A percentile compares a stretch with the other conserved stretches of the same genome.
These are phyloP conservation scores for Botia almorhae DNA, from an alignment of 2,797 vertebrate species.

Conservation along the genomic window DNA sequence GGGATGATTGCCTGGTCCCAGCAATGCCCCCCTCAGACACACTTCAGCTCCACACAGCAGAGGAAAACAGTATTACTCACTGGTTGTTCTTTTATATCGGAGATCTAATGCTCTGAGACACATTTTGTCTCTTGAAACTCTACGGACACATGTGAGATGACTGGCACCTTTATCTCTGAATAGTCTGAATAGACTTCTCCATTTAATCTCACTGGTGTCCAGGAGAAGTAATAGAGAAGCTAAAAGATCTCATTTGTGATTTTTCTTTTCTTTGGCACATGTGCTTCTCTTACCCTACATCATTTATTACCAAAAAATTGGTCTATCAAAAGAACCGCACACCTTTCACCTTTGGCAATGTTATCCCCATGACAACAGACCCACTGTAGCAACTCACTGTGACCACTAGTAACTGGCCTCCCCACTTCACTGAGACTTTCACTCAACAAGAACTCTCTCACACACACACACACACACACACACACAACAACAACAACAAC, in stretches of 20 bases:
- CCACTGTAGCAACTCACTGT: background rate
- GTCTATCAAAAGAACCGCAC: background rate
- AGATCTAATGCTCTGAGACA: background rate
- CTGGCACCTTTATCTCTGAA: background rate
- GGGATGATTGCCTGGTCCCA: background rate
- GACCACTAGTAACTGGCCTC: background rate
- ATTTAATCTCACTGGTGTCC: background rate
- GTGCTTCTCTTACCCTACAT: background rate
- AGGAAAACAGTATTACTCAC: background rate
- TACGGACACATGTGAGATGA: background rate
- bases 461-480: conserved; percentile 1
- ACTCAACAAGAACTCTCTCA: background rate
- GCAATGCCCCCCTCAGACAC: background rate
- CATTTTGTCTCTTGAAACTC: background rate
- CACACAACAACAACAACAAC: conserved; percentile 1
- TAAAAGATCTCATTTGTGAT: background rate
- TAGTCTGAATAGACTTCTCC: background rate
- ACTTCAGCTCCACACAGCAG: background rate
- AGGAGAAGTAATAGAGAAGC: background rate
- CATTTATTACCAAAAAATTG: background rate
- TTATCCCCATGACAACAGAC: conserved; percentile 39
- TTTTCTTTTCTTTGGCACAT: background rate
- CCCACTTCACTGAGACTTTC: background rate
- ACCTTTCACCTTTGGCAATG: conserved; percentile 15
- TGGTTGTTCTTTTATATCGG: background rate